Conservation (phyloP, 2,888 invertebrate genomes). For the Nephrotoma flavescens region DNA sequence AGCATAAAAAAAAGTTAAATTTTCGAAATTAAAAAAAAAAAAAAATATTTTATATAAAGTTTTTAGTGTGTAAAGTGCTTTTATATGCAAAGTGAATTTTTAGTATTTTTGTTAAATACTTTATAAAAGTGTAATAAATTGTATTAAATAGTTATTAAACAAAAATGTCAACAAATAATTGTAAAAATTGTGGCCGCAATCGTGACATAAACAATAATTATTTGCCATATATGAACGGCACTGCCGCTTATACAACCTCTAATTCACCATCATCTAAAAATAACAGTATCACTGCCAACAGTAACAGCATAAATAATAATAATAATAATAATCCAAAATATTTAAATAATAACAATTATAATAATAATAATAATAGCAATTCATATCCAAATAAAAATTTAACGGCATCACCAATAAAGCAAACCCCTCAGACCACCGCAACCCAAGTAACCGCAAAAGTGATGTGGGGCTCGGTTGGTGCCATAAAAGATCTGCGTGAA, state of each 20-base stretch:
- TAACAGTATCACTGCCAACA: slow-evolving; percentile 7
- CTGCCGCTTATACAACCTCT: slow-evolving; percentile 26
- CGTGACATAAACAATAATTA: slow-evolving; percentile 34
- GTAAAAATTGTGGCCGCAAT: slow-evolving; percentile 33
- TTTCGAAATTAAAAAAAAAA: background rate
- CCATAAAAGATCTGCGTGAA: slow-evolving; percentile 58
- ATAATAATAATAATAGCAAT: slow-evolving; percentile 15
- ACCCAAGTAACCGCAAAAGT: slow-evolving; percentile 55
- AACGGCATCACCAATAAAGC: background rate
- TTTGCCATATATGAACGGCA: slow-evolving; percentile 29
- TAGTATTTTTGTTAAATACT: background rate
- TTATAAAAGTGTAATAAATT: background rate
- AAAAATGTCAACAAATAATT: slow-evolving; percentile 24
- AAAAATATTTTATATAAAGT: background rate
- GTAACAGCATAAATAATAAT: background rate
- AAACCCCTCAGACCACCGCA: background rate
- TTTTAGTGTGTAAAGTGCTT: background rate
- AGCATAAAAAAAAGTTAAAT: background rate
- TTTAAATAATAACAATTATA: background rate
- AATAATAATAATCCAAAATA: slow-evolving; percentile 11
- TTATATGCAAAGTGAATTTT: background rate
- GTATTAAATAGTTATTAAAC: background rate
- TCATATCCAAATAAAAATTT: slow-evolving; percentile 1
- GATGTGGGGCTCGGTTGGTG: slow-evolving; percentile 54
- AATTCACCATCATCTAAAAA: slow-evolving; percentile 17